Evolutionary conservation across 2,797 vertebrate genomes (phyloP).

Genomic region (Sphenodon punctatus): DNA sequence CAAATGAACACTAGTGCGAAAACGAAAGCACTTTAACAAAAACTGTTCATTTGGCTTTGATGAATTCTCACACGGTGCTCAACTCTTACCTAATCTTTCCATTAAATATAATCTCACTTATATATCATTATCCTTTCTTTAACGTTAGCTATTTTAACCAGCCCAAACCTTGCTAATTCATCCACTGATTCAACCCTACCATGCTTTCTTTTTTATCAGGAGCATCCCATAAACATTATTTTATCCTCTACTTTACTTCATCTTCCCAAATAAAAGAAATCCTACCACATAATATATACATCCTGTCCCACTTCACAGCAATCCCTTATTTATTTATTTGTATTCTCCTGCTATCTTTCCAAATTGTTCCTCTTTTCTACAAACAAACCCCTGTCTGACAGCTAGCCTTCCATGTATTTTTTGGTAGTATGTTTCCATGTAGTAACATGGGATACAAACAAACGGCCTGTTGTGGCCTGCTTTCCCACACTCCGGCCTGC

Average conservation of each 20-base stretch:
- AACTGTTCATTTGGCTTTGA: background rate
- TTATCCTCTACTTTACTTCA: accelerated
- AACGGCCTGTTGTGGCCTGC: too few relatives aligned
- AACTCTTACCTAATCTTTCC: accelerated
- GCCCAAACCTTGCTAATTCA: background rate
- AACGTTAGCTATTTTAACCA: accelerated
- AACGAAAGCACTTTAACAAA: background rate
- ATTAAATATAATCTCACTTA: background rate
- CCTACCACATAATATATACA: accelerated
- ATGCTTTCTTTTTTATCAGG: accelerated
- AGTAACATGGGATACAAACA: too few relatives aligned
- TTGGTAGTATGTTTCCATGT: background rate
- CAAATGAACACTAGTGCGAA: accelerated
- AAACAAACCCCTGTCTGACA: background rate
- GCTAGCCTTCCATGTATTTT: background rate
- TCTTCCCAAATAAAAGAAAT: accelerated
- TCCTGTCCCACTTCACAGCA: accelerated
- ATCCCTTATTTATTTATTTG: background rate
- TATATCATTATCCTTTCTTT: background rate
- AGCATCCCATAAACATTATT: background rate
- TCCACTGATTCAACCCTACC: background rate
- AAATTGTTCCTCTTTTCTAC: background rate
- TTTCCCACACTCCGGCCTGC: too few relatives aligned
- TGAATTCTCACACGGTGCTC: background rate
- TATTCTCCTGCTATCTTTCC: background rate